phyloP scores from a whole-genome alignment of 1,140 invertebrate species.

The Ips nitidus region DNA sequence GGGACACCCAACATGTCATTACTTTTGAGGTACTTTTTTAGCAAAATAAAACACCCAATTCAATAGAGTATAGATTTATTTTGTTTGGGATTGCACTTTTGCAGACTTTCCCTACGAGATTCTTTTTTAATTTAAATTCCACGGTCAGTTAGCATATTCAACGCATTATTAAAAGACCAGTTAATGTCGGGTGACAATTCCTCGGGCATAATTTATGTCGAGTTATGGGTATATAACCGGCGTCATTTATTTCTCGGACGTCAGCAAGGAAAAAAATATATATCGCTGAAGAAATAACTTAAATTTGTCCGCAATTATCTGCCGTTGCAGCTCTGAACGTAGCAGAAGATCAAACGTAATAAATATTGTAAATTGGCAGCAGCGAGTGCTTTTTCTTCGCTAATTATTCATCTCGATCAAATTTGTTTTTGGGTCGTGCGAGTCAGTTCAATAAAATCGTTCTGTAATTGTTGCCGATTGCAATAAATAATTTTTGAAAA shows the following conservation, averaged over 20 bases:
- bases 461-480: too few species aligned
- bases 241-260: constrained; percentile 26
- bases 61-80: too few species aligned
- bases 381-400: too few species aligned
- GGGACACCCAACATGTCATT: too few species aligned
- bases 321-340: constrained; percentile 3
- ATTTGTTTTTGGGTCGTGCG: too few species aligned
- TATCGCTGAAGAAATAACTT: constrained; percentile 12
- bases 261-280: constrained; percentile 23
- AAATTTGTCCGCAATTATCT: constrained; percentile 40
- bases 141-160: constrained; percentile 15
- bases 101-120: too few species aligned
- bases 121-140: not conserved
- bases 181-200: constrained; percentile 36
- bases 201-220: constrained; percentile 25
- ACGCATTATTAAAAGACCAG: constrained; percentile 31
- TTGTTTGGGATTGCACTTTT: too few species aligned
- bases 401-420: too few species aligned
- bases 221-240: constrained; percentile 32
- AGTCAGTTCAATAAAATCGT: too few species aligned
- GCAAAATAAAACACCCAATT: too few species aligned
- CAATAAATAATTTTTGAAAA: too few species aligned
- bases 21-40: too few species aligned
- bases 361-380: constrained; percentile 32
- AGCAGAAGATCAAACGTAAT: constrained; percentile 24